These are phyloP conservation scores for Sinodicranocentrus sp. DNA, from an alignment of 2,888 invertebrate species.

Conservation along the genomic window DNA sequence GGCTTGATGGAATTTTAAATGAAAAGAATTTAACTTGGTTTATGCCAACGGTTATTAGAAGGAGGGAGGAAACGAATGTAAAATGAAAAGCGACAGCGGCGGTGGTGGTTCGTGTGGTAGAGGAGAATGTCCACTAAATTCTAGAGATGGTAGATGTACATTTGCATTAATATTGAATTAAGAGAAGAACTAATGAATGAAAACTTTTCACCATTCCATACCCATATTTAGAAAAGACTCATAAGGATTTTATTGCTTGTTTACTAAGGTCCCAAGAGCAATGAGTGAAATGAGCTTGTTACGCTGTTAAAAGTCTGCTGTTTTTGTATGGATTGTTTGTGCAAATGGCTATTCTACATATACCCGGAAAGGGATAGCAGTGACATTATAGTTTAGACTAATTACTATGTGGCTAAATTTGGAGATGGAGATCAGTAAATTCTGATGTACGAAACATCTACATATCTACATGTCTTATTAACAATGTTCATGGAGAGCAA, in stretches of 20 bases:
- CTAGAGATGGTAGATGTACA: conserved; percentile 7
- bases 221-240: conserved; percentile 40
- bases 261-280: background rate
- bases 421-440: conserved; percentile 38
- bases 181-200: conserved; percentile 26
- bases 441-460: too few species aligned
- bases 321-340: background rate
- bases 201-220: conserved; percentile 31
- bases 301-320: conserved; percentile 47
- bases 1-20: conserved; percentile 29
- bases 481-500: too few species aligned
- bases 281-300: conserved; percentile 44
- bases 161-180: conserved; percentile 31
- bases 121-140: too few species aligned
- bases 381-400: conserved; percentile 22
- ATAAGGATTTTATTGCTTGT: conserved; percentile 58
- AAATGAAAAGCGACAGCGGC: conserved; percentile 4
- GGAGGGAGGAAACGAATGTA: background rate
- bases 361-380: too few species aligned
- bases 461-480: too few species aligned
- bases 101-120: background rate
- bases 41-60: background rate
- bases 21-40: conserved; percentile 17
- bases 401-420: conserved; percentile 47
- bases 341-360: too few species aligned